Percentiles rank a stretch among this genome's conserved stretches.
phyloP scores from a whole-genome alignment of 1,140 invertebrate genomes.

The Drosophila parvula region DNA sequence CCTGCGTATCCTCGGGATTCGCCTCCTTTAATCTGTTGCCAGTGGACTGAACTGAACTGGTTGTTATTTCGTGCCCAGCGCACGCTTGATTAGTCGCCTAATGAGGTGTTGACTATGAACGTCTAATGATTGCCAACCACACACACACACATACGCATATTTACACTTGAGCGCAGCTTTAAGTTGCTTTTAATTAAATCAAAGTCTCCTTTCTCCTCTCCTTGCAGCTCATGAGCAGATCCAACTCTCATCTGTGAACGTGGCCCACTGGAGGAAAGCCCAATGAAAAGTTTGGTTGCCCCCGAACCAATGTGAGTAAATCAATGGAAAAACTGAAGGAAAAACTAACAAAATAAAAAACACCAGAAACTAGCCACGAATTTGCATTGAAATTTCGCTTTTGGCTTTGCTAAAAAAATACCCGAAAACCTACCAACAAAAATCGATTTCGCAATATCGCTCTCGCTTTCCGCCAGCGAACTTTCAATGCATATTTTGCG shows the following conservation, averaged over 20 bases:
- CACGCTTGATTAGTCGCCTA: slow-evolving; percentile 83
- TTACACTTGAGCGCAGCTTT: slow-evolving; percentile 45
- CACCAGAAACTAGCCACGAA: slow-evolving; percentile 40
- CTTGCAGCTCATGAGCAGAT: slow-evolving; percentile 31
- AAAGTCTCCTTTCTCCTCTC: slow-evolving; percentile 1
- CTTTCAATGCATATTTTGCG: slow-evolving; percentile 43
- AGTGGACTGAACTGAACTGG: slow-evolving; percentile 60
- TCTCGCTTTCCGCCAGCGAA: slow-evolving; percentile 41
- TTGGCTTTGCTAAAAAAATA: not conserved
- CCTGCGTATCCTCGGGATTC: not conserved
- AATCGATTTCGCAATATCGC: slow-evolving; percentile 30
- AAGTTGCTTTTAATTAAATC: slow-evolving; percentile 64
- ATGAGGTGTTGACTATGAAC: slow-evolving; percentile 82
- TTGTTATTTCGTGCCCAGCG: slow-evolving; percentile 70
- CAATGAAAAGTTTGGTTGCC: slow-evolving; percentile 77
- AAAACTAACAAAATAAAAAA: not conserved
- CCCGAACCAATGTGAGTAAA: slow-evolving; percentile 65
- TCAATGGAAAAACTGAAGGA: slow-evolving; percentile 6
- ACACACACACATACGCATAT: slow-evolving; percentile 7
- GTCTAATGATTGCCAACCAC: slow-evolving; percentile 65
- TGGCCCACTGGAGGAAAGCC: slow-evolving; percentile 54
- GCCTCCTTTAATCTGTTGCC: slow-evolving; percentile 48
- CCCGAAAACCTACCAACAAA: not conserved
- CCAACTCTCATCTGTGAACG: slow-evolving; percentile 32
- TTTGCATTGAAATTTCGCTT: slow-evolving; percentile 57